A percentile compares a stretch with the other conserved stretches of the same genome.
These are phyloP conservation scores for Ectropis grisescens DNA, from an alignment of 1,140 invertebrate genomes.

Conservation along the genomic window DNA sequence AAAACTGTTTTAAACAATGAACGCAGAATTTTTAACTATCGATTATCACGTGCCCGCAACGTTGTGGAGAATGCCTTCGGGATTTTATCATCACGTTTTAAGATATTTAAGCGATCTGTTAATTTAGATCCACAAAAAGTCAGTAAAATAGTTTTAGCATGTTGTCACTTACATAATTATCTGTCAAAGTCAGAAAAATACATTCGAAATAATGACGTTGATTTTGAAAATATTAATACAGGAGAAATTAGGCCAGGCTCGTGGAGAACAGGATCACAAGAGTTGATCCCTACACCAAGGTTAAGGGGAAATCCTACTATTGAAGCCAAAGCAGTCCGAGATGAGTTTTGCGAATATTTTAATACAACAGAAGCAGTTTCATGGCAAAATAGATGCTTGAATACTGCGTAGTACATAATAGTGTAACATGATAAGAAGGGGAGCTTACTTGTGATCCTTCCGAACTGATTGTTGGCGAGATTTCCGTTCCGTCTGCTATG, in stretches of 20 bases:
- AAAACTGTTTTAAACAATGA: neutral
- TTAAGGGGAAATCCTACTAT: neutral
- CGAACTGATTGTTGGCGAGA: too few species aligned
- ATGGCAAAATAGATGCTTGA: too few species aligned
- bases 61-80: neutral
- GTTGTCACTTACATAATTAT: slow-evolving; percentile 4
- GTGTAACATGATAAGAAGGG: too few species aligned
- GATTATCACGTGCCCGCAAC: neutral
- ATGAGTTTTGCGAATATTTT: slow-evolving; percentile 4
- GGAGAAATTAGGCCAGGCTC: slow-evolving; percentile 1
- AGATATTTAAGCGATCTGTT: neutral
- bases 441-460: too few species aligned
- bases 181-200: slow-evolving; percentile 1
- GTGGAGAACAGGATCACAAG: neutral
- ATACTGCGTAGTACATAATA: too few species aligned
- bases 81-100: slow-evolving; percentile 1
- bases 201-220: slow-evolving; percentile 1
- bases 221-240: slow-evolving; percentile 2
- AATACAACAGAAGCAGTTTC: neutral
- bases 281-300: neutral
- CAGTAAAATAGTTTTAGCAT: slow-evolving; percentile 2
- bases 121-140: neutral
- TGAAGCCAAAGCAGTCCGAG: slow-evolving; percentile 1
- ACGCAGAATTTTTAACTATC: slow-evolving; percentile 1
- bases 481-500: too few species aligned